phyloP scores from a whole-genome alignment of 2,888 invertebrate species.

The Clepsis dumicolana region DNA sequence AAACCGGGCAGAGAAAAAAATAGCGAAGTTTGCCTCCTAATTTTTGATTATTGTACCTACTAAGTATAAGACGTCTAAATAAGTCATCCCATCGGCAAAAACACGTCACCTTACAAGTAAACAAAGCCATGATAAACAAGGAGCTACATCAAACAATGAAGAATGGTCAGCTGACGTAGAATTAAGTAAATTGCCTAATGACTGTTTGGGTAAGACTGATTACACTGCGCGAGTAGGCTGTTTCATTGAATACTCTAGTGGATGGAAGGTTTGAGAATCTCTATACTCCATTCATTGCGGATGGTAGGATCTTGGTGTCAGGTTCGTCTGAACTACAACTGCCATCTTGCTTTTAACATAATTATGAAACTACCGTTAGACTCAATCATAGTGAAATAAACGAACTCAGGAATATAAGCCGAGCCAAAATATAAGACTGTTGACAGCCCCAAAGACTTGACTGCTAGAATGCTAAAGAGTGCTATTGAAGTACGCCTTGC shows the following conservation, averaged over 20 bases:
- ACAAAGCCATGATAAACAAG: constrained; percentile 10
- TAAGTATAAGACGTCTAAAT: neutral
- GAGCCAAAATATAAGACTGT: no score
- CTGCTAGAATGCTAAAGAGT: no score
- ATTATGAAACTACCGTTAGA: no score
- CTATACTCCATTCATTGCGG: neutral
- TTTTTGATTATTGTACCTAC: neutral
- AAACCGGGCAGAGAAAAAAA: no score
- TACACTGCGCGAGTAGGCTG: constrained; percentile 11
- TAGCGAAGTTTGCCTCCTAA: neutral
- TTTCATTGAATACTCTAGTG: neutral
- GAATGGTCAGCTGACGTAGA: constrained; percentile 40
- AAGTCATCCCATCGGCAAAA: neutral
- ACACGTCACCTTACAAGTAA: constrained; percentile 2
- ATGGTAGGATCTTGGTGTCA: no score
- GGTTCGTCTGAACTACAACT: no score
- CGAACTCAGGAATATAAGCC: no score
- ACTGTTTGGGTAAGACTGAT: constrained; percentile 29
- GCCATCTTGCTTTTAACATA: no score
- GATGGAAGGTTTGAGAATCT: constrained; percentile 1
- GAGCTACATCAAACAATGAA: constrained; percentile 44
- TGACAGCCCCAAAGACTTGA: no score
- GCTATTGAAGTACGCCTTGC: no score
- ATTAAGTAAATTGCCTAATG: constrained; percentile 46
- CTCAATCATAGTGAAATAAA: no score